phyloP scores from a whole-genome alignment of 2,888 invertebrate genomes.

The Leptogaster cylindrica region DNA sequence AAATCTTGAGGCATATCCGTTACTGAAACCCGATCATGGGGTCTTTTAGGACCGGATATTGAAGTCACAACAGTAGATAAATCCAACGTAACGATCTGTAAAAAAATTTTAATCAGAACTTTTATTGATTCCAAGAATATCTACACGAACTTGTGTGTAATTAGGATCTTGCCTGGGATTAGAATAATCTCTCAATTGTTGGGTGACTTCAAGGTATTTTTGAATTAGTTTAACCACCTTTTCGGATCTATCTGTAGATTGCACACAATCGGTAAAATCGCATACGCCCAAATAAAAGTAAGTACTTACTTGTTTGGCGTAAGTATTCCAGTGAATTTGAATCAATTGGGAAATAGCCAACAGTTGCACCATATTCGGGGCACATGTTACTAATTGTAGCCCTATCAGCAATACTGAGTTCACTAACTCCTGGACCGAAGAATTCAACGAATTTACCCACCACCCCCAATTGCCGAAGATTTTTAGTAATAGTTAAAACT shows the following conservation, averaged over 20 bases:
- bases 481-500: slow-evolving; percentile 96
- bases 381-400: slow-evolving; percentile 99
- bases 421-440: slow-evolving; percentile 90
- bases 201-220: slow-evolving; percentile 79
- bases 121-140: background rate
- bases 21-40: slow-evolving; percentile 94
- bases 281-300: slow-evolving; percentile 18
- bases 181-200: slow-evolving; percentile 83
- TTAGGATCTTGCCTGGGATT: slow-evolving; percentile 79
- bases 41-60: slow-evolving; percentile 95
- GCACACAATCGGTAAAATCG: background rate
- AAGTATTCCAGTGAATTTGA: slow-evolving; percentile 80
- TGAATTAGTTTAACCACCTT: slow-evolving; percentile 80
- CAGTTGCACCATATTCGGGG: slow-evolving; percentile 97
- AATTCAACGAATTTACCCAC: slow-evolving; percentile 99
- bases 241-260: slow-evolving; percentile 73
- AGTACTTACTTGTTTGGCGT: slow-evolving; percentile 75
- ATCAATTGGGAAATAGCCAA: slow-evolving; percentile 95
- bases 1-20: slow-evolving; percentile 91
- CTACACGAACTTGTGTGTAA: slow-evolving; percentile 69
- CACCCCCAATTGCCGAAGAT: slow-evolving; percentile 90
- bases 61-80: slow-evolving; percentile 89
- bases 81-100: slow-evolving; percentile 81
- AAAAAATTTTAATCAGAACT: slow-evolving; percentile 17
- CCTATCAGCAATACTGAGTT: slow-evolving; percentile 92